Evolutionary conservation across 2,113 vertebrate genomes (phyloP).

Genomic region (Psilopsiagon aurifrons): DNA sequence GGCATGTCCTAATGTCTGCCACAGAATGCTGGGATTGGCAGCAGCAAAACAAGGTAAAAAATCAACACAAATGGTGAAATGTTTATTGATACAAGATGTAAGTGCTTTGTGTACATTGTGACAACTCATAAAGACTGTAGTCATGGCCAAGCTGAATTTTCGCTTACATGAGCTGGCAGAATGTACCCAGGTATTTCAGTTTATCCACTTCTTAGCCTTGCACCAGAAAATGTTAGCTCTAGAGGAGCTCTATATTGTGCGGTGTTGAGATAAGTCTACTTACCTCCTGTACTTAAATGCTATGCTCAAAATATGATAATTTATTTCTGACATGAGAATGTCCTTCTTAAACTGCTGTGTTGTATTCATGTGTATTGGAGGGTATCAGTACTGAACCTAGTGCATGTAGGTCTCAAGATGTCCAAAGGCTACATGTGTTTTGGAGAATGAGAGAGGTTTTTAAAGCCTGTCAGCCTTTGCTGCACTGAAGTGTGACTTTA

Average conservation of each 20-base stretch:
- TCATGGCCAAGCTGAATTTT: background rate
- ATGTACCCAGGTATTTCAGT: background rate
- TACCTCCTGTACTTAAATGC: background rate
- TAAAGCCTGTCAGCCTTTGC: background rate
- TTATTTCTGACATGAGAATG: background rate
- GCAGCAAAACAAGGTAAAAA: background rate
- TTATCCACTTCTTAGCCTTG: background rate
- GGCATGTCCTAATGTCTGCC: background rate
- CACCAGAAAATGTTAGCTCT: background rate
- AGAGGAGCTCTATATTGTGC: no score
- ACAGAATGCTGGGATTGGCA: background rate
- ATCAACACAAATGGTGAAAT: background rate
- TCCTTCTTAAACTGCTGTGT: background rate
- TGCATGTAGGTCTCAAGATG: background rate
- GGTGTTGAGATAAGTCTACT: background rate
- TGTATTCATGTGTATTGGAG: rapidly evolving
- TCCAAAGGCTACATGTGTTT: background rate
- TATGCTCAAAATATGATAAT: background rate
- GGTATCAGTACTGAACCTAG: background rate
- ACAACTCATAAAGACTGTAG: background rate
- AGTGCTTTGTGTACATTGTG: background rate
- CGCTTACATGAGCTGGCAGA: background rate
- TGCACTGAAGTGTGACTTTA: background rate
- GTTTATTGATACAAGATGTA: background rate
- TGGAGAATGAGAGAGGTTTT: background rate